Base-by-base conservation (phyloP, 2,797 vertebrate genomes). In the Manis crassicaudata region DNA sequence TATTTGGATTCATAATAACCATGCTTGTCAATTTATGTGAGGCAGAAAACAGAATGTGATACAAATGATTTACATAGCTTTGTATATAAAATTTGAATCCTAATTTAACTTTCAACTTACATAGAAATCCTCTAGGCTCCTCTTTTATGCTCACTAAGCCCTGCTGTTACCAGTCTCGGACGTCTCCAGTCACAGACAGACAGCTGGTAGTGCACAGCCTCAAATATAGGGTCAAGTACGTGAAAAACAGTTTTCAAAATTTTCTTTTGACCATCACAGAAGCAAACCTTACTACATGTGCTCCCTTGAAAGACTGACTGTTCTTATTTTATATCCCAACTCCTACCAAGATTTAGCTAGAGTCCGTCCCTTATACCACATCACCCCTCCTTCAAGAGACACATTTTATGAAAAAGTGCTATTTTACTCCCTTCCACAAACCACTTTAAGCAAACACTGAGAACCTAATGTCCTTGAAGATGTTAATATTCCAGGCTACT, bases 401-500 rank as follows among this genome's bases (percentile, higher is more conserved):
- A 43, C 1, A 68, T 72, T 89, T 93, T 75, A 93, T 63, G 32
- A 23, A 62, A 58, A 46, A 13, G 21, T 27, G 76, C 29, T 77
- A 62, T 83, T 87, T 58, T 52, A 35, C 10, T 79, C 14, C 52
- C 14, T 88, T 75, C 17, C 11, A 2, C 10, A 35, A 37, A 37
- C 8, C 16, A 52, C 63, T 95, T 93, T 60, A 94, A 89, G 2
- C 35, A 93, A 97, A 96, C 83, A 82, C n/a, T 35, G 79, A 60
- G 17, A 14, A 92, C 35, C 43, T 86, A 32, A 76, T 11, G 76
- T 93, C 84, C 73, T 95, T 88, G 90, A 91, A 88, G 50, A 95
- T 83, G 84, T 97, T 96, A 91, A 94, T 96, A 81, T 94, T 96
- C 14, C 62, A 82, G 77, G 43, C 82, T 86, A 54, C 1, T 86